These are phyloP conservation scores for Arrhopalites spinosus DNA, from an alignment of 2,888 invertebrate genomes.

Conservation along the genomic window DNA sequence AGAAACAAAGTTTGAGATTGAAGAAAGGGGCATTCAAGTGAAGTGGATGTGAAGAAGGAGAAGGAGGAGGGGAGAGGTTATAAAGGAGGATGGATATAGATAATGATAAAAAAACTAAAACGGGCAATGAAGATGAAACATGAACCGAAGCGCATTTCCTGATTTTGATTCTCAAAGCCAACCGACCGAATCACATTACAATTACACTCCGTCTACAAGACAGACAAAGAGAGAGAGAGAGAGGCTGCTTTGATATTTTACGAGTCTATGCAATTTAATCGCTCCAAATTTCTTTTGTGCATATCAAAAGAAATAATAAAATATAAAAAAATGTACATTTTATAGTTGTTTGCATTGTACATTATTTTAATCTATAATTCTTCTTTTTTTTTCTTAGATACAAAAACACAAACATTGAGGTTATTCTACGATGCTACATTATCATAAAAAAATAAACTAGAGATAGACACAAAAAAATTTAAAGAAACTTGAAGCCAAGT, in stretches of 20 bases:
- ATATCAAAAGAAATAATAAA: background rate
- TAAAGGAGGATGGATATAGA: background rate
- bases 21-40: background rate
- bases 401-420: too few relatives aligned
- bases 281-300: background rate
- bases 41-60: too few relatives aligned
- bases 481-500: too few relatives aligned
- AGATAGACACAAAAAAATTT: too few relatives aligned
- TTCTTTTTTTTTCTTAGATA: too few relatives aligned
- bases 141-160: conserved; percentile 35
- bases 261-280: background rate
- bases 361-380: too few relatives aligned
- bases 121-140: conserved; percentile 18
- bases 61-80: background rate
- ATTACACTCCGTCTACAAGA: conserved; percentile 5
- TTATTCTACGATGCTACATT: too few relatives aligned
- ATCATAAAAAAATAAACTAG: too few relatives aligned
- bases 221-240: background rate
- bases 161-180: conserved; percentile 27
- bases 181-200: conserved; percentile 30
- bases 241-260: background rate
- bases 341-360: background rate
- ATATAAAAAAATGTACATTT: background rate
- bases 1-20: background rate
- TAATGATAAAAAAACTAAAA: background rate